Percentiles rank a stretch among this genome's conserved stretches.
Conservation (phyloP, 2,113 vertebrate species). For the Oncorhynchus clarkii region DNA sequence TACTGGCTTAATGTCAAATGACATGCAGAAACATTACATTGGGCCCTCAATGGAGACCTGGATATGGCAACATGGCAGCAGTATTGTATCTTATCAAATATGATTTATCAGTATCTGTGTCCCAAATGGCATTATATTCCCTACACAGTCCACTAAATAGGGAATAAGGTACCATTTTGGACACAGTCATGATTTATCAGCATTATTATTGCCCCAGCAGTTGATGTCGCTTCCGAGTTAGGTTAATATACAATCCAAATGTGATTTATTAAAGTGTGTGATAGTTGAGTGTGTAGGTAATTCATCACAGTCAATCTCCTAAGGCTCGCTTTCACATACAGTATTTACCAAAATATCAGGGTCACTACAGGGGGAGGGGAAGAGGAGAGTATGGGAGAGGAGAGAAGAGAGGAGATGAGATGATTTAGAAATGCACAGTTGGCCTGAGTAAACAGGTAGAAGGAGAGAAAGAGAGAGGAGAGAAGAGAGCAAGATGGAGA, state of each 20-base stretch:
- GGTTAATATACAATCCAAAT: conserved; percentile 61
- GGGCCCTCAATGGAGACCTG: conserved; percentile 45
- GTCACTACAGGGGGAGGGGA: conserved; percentile 42
- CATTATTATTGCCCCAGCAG: conserved; percentile 58
- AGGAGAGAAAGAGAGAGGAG: conserved; percentile 6
- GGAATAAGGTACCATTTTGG: too few relatives aligned
- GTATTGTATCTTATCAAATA: conserved; percentile 47
- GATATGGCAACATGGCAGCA: conserved; percentile 58
- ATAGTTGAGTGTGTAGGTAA: conserved; percentile 62
- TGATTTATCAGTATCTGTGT: conserved; percentile 20
- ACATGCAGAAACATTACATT: conserved; percentile 47
- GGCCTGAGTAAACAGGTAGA: conserved; percentile 51
- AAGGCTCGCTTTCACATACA: conserved; percentile 57
- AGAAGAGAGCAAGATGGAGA: neutral
- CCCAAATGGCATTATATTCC: too few relatives aligned
- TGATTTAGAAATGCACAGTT: conserved; percentile 56
- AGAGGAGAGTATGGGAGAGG: conserved; percentile 1
- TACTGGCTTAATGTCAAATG: conserved; percentile 31
- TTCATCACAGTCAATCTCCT: conserved; percentile 74
- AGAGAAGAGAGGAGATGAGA: conserved; percentile 38
- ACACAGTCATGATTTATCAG: conserved; percentile 61
- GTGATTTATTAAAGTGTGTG: conserved; percentile 74
- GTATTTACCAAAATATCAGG: conserved; percentile 64
- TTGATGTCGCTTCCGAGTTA: conserved; percentile 54
- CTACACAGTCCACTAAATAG: too few relatives aligned